Percentiles rank a stretch among this genome's conserved stretches.
phyloP scores from a whole-genome alignment of 2,797 vertebrate genomes.

The Fringilla coelebs region DNA sequence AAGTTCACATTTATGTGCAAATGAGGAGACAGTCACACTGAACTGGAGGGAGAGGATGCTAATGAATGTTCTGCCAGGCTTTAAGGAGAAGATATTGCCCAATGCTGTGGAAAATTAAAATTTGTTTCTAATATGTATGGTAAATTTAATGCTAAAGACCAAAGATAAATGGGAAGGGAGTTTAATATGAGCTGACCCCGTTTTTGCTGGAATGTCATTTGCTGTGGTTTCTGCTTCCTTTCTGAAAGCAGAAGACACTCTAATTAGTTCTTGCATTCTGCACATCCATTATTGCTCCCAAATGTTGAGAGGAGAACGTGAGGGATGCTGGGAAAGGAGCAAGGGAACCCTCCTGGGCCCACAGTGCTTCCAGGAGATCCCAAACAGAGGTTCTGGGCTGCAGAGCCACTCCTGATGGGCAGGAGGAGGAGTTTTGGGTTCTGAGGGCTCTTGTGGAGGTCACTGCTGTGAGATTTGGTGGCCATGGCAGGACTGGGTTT shows the following conservation, averaged over 20 bases:
- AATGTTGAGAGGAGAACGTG: not conserved
- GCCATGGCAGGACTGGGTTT: not conserved
- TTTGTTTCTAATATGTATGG: conserved; percentile 61
- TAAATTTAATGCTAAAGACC: conserved; percentile 69
- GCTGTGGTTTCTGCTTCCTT: conserved; percentile 17
- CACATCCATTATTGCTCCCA: conserved; percentile 20
- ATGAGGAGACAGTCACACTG: conserved; percentile 38
- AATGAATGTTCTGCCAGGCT: conserved; percentile 62
- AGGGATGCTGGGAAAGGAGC: not conserved
- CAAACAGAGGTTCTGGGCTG: not conserved
- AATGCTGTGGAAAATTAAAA: conserved; percentile 73
- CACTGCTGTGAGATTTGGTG: not conserved
- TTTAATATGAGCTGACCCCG: conserved; percentile 41
- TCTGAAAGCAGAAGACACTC: not conserved
- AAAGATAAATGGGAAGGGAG: conserved; percentile 48
- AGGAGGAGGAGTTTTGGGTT: not conserved
- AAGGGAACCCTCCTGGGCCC: not conserved
- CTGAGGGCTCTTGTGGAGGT: not conserved
- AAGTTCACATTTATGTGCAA: conserved; percentile 64
- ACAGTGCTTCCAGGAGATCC: not conserved
- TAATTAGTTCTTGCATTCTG: conserved; percentile 46
- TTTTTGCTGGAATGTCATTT: conserved; percentile 52
- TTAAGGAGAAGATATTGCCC: conserved; percentile 67
- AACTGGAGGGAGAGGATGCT: conserved; percentile 44
- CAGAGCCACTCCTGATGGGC: not conserved